Evolutionary conservation across 2,797 vertebrate species (phyloP).

Genomic region (Coluber constrictor): DNA sequence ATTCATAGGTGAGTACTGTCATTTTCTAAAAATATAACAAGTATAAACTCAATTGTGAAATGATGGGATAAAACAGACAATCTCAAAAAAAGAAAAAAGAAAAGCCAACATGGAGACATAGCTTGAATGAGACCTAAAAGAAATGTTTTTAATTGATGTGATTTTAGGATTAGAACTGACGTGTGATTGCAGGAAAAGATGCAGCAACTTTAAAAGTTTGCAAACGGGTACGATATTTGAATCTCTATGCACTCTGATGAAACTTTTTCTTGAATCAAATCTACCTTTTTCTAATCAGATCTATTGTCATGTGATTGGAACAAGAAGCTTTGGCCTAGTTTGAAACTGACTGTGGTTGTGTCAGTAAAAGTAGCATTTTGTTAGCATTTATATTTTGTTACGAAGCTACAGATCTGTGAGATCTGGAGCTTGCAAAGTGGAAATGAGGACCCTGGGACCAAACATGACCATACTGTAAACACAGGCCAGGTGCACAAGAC

Average conservation of each 20-base stretch:
- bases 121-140: background rate
- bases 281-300: background rate
- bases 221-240: background rate
- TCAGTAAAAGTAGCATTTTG: background rate
- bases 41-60: background rate
- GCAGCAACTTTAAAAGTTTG: background rate
- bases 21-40: background rate
- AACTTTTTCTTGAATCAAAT: background rate
- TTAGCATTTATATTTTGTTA: background rate
- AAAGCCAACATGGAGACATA: background rate
- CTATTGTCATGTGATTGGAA: background rate
- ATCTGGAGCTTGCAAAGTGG: background rate
- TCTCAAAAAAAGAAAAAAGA: background rate
- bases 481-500: background rate
- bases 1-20: background rate
- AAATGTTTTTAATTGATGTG: background rate
- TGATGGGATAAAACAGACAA: background rate
- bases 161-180: background rate
- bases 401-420: background rate
- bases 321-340: background rate
- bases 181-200: background rate
- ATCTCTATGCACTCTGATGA: background rate
- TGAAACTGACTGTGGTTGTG: background rate
- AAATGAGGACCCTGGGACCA: background rate
- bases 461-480: background rate